Percentiles rank a stretch among this genome's conserved stretches.
Conservation (phyloP, 2,113 vertebrate species). For the Thamnophis sirtalis region DNA sequence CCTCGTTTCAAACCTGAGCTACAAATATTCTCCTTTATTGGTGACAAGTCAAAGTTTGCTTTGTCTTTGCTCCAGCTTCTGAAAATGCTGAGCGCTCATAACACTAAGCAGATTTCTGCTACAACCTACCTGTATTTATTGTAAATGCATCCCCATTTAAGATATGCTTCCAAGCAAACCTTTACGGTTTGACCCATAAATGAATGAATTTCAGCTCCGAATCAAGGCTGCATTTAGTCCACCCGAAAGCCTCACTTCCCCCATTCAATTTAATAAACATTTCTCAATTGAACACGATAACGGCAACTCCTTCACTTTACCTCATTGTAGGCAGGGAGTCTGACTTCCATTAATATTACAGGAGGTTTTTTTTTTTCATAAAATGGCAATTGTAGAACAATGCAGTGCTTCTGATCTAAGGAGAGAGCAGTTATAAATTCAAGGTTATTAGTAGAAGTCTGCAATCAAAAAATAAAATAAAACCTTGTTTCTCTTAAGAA, state of each 20-base stretch:
- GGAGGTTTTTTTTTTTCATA: background rate
- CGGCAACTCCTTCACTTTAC: background rate
- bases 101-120: background rate
- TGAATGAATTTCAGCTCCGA: background rate
- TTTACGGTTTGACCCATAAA: background rate
- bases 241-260: background rate
- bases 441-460: constrained; percentile 16
- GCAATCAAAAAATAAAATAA: background rate
- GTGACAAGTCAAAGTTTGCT: background rate
- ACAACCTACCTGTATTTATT: background rate
- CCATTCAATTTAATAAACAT: background rate
- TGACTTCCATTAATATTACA: background rate
- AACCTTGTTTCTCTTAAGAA: constrained; percentile 21
- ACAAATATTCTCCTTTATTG: background rate
- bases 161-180: background rate
- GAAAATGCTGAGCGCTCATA: background rate
- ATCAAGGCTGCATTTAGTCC: background rate
- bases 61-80: background rate
- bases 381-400: constrained; percentile 1
- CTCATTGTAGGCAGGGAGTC: background rate
- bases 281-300: background rate
- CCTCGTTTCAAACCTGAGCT: background rate
- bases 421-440: constrained; percentile 32
- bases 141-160: background rate
- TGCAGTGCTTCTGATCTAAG: background rate